Evolutionary conservation across 1,140 invertebrate species (phyloP).

Genomic region (Eurosta solidaginis): DNA sequence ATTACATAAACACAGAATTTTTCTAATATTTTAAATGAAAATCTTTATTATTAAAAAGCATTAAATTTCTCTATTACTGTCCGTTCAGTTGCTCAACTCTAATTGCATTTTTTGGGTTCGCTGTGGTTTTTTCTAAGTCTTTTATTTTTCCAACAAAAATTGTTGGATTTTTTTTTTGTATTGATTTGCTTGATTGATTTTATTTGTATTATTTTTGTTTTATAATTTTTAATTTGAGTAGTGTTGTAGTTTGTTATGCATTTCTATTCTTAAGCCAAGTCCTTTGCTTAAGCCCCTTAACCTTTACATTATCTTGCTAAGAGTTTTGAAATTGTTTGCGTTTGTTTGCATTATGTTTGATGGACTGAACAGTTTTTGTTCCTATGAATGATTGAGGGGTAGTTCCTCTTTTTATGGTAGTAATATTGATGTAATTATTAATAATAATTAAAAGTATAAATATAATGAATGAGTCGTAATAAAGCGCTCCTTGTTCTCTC

Average conservation of each 20-base stretch:
- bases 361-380: background rate
- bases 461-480: no score
- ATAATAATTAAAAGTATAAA: background rate
- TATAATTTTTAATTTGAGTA: background rate
- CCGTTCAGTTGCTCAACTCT: background rate
- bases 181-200: background rate
- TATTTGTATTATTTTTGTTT: background rate
- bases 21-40: constrained; percentile 41
- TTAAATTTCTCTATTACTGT: background rate
- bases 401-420: background rate
- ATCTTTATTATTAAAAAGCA: constrained; percentile 31
- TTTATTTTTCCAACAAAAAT: background rate
- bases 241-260: background rate
- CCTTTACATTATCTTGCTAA: background rate
- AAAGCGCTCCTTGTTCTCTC: no score
- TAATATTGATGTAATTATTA: background rate
- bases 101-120: background rate
- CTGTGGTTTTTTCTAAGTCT: background rate
- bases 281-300: background rate
- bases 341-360: no score
- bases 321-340: background rate
- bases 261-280: background rate
- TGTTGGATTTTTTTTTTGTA: background rate
- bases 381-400: background rate
- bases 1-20: background rate